Percentiles rank a stretch among this genome's conserved stretches.
phyloP scores from a whole-genome alignment of 2,797 vertebrate species.

The Podargus strigoides region DNA sequence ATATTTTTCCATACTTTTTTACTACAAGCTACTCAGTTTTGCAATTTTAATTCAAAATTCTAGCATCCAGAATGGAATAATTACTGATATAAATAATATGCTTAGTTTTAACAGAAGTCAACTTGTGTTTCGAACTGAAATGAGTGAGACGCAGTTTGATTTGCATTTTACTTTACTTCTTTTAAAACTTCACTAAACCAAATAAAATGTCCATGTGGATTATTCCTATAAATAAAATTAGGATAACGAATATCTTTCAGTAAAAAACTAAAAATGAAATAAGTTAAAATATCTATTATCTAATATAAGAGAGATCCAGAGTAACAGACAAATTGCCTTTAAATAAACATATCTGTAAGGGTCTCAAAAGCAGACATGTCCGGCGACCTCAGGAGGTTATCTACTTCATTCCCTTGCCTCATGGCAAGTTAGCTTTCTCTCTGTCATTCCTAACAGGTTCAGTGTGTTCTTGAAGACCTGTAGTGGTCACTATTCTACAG shows the following conservation, averaged over 20 bases:
- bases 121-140: neutral
- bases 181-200: neutral
- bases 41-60: neutral
- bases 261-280: slow-evolving; percentile 28
- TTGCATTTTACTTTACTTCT: neutral
- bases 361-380: neutral
- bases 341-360: neutral
- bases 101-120: neutral
- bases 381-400: neutral
- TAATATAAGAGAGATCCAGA: neutral
- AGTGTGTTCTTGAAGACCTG: neutral
- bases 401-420: neutral
- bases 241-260: neutral
- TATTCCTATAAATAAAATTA: neutral
- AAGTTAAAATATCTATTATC: neutral
- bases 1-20: neutral
- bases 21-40: neutral
- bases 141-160: neutral
- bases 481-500: neutral
- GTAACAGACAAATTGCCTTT: neutral
- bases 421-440: neutral
- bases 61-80: neutral
- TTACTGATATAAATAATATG: neutral
- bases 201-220: neutral
- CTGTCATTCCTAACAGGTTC: neutral